phyloP scores from a whole-genome alignment of 2,888 invertebrate genomes.

The Aphidius colemani region DNA sequence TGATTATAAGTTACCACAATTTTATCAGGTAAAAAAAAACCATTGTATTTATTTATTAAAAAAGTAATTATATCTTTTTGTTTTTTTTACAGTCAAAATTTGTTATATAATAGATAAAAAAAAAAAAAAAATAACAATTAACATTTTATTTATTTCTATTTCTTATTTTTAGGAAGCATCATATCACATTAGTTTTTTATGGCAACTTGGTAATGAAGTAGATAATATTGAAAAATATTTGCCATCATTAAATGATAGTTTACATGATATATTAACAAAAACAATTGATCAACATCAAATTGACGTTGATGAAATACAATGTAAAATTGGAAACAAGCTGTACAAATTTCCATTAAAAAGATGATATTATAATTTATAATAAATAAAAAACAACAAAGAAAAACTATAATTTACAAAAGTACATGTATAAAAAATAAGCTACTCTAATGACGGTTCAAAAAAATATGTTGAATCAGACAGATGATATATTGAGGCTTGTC shows the following conservation, averaged over 20 bases:
- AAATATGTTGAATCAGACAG: too few relatives aligned
- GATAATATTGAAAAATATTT: slow-evolving; percentile 61
- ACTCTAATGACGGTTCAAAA: too few relatives aligned
- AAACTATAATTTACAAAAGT: slow-evolving; percentile 36
- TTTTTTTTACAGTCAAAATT: slow-evolving; percentile 23
- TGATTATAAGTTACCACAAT: slow-evolving; percentile 76
- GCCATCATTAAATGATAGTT: slow-evolving; percentile 61
- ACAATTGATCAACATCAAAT: slow-evolving; percentile 61
- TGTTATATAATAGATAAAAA: slow-evolving; percentile 20
- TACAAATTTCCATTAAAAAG: slow-evolving; percentile 65
- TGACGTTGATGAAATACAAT: slow-evolving; percentile 65
- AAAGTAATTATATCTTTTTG: slow-evolving; percentile 6
- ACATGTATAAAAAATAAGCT: slow-evolving; percentile 32
- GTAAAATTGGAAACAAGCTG: slow-evolving; percentile 78
- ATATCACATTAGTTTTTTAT: slow-evolving; percentile 78
- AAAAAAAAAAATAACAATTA: slow-evolving; percentile 29
- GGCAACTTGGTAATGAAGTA: slow-evolving; percentile 74
- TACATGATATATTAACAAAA: slow-evolving; percentile 54
- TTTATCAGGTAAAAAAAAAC: slow-evolving; percentile 70
- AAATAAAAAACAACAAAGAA: slow-evolving; percentile 28
- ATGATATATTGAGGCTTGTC: slow-evolving; percentile 30
- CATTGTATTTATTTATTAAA: not conserved
- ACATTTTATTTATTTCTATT: slow-evolving; percentile 12
- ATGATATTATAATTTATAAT: slow-evolving; percentile 6
- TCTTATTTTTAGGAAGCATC: slow-evolving; percentile 31